Conservation (phyloP, 2,888 invertebrate species). For the Bombyx huttoni region DNA sequence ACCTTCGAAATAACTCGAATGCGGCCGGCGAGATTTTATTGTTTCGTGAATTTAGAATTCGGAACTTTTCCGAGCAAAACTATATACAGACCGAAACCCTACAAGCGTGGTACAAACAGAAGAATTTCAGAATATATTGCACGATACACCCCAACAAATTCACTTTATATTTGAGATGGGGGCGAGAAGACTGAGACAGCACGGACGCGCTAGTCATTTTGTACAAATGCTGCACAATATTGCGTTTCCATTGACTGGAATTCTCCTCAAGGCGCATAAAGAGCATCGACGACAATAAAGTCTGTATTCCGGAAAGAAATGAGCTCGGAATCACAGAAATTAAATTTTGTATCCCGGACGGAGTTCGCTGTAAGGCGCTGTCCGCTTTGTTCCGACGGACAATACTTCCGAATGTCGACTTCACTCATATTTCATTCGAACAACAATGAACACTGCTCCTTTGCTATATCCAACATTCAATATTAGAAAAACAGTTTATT, state of each 20-base stretch:
- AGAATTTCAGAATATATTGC: slow-evolving; percentile 32
- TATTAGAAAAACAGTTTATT: slow-evolving; percentile 28
- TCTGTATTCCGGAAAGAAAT: slow-evolving; percentile 33
- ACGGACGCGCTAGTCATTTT: slow-evolving; percentile 49
- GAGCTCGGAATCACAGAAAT: slow-evolving; percentile 52
- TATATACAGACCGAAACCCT: slow-evolving; percentile 6
- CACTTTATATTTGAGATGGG: slow-evolving; percentile 31
- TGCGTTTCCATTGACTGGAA: slow-evolving; percentile 41
- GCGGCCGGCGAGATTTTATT: not conserved
- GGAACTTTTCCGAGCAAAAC: not conserved
- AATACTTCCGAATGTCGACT: slow-evolving; percentile 42
- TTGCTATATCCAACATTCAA: slow-evolving; percentile 45
- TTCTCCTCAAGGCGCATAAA: slow-evolving; percentile 46
- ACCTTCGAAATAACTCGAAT: not conserved
- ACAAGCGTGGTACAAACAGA: slow-evolving; percentile 17
- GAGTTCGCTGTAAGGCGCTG: slow-evolving; percentile 32
- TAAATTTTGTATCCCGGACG: slow-evolving; percentile 50
- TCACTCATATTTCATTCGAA: slow-evolving; percentile 54
- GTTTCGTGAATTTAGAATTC: not conserved
- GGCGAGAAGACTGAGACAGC: slow-evolving; percentile 20
- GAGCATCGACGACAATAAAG: slow-evolving; percentile 43
- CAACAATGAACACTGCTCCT: slow-evolving; percentile 43
- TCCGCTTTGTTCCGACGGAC: slow-evolving; percentile 45
- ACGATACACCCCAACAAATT: slow-evolving; percentile 40
- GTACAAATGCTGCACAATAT: slow-evolving; percentile 52